phyloP scores from a whole-genome alignment of 2,888 invertebrate species.

The Leptinotarsa rubiginosa region DNA sequence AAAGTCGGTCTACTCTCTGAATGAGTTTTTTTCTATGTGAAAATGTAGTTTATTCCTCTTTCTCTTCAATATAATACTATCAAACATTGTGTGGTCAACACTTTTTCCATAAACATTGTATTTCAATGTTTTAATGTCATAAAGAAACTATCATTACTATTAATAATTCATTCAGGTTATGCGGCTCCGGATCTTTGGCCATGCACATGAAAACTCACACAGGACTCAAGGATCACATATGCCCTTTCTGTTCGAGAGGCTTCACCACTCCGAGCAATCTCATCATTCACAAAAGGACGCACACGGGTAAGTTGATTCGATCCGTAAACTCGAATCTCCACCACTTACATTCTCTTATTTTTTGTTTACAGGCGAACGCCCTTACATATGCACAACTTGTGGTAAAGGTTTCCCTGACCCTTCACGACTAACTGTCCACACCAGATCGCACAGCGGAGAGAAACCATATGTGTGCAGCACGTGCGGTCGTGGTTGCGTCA shows the following conservation, averaged over 20 bases:
- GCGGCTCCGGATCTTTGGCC: conserved; percentile 63
- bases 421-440: conserved; percentile 67
- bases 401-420: conserved; percentile 68
- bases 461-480: conserved; percentile 65
- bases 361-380: conserved; percentile 59
- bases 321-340: too few relatives aligned
- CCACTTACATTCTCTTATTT: too few relatives aligned
- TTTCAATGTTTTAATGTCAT: too few relatives aligned
- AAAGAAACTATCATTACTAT: too few relatives aligned
- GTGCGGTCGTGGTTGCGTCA: conserved; percentile 63
- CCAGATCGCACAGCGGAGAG: conserved; percentile 66
- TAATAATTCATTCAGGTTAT: conserved; percentile 53
- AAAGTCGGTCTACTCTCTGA: too few relatives aligned
- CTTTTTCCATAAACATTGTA: too few relatives aligned
- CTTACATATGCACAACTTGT: conserved; percentile 65
- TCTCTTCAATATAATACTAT: too few relatives aligned
- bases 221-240: conserved; percentile 63
- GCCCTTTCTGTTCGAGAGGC: conserved; percentile 64
- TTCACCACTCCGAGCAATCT: conserved; percentile 64
- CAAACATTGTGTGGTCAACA: too few relatives aligned
- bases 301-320: conserved; percentile 56
- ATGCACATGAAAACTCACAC: conserved; percentile 70
- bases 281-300: conserved; percentile 63
- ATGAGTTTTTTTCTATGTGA: too few relatives aligned
- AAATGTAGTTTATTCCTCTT: too few relatives aligned